Evolutionary conservation across 2,113 vertebrate genomes (phyloP), one percentile per base, ranked within the genome.

Genomic region (Bubo blakistoni): DNA sequence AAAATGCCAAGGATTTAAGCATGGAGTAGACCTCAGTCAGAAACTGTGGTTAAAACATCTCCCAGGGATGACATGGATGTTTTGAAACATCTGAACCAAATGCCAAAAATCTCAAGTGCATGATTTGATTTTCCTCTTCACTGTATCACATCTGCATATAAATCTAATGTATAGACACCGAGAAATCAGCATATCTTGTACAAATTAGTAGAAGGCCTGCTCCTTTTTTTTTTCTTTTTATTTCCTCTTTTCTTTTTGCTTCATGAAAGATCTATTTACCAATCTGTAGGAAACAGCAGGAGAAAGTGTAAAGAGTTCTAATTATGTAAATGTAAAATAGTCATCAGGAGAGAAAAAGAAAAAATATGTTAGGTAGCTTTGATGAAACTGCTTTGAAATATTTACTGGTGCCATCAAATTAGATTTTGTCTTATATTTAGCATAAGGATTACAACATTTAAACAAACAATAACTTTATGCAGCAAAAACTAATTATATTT

Each of bases 401-500:
- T 97, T 97, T 97, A 96, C 57, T 85, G n/a, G 86, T 97, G 86
- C 86, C 66, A 96, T 63, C 88, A 97, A 97, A 98, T 98, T 97
- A 96, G 96, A 92, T 96, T 97, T 92, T 86, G 71, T 59, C 81
- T 96, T 93, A 79, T 91, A 83, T 93, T 97, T 97, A 97, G 58
- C 70, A 81, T 95, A 63, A 94, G 47, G 94, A 97, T 97, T 98
- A 97, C 82, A 94, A 86, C 63, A 95, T 94, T 96, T 98, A 97
- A 97, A 96, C 95, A 98, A 98, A 97, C 87, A 97, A 86, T 87
- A 97, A 94, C 47, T 97, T 97, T 90, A 86, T 76, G n/a, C 54
- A 96, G 78, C 51, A 97, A 94, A 97, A 95, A 5, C 62, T 97
- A 98, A 97, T 98, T 97, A 77, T 96, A 96, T 98, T 98, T 98